Conservation (phyloP, 2,888 invertebrate genomes). For the Timandra comae region DNA sequence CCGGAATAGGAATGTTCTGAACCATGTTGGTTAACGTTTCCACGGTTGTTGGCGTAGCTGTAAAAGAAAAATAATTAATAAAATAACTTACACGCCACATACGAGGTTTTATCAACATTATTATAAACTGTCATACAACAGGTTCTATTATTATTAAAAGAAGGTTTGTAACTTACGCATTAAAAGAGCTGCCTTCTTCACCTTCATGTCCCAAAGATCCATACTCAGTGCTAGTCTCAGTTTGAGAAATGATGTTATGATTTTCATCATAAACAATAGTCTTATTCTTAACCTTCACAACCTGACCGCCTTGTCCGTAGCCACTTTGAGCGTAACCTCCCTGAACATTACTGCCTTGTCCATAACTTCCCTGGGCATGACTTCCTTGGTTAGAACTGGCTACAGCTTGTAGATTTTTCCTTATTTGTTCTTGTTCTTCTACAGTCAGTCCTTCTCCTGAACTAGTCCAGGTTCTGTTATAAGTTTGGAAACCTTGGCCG, state of each 20-base stretch:
- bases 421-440: slow-evolving; percentile 50
- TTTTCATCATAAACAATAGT: slow-evolving; percentile 57
- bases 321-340: slow-evolving; percentile 27
- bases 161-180: slow-evolving; percentile 44
- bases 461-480: slow-evolving; percentile 43
- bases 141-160: too few species aligned
- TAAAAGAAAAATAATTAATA: slow-evolving; percentile 10
- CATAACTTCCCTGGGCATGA: slow-evolving; percentile 13
- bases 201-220: slow-evolving; percentile 61
- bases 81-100: slow-evolving; percentile 50
- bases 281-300: slow-evolving; percentile 48
- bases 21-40: slow-evolving; percentile 28
- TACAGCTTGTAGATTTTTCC: slow-evolving; percentile 37
- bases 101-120: too few species aligned
- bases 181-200: slow-evolving; percentile 63
- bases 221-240: slow-evolving; percentile 73
- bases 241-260: slow-evolving; percentile 61
- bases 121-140: too few species aligned
- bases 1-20: slow-evolving; percentile 15
- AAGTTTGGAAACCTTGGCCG: slow-evolving; percentile 26
- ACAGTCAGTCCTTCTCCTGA: slow-evolving; percentile 39
- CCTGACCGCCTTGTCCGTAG: slow-evolving; percentile 28
- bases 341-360: slow-evolving; percentile 19
- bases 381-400: slow-evolving; percentile 19
- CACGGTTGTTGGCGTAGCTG: slow-evolving; percentile 41